Base-by-base conservation (phyloP, 2,888 invertebrate species). In the Dioctria rufipes region DNA sequence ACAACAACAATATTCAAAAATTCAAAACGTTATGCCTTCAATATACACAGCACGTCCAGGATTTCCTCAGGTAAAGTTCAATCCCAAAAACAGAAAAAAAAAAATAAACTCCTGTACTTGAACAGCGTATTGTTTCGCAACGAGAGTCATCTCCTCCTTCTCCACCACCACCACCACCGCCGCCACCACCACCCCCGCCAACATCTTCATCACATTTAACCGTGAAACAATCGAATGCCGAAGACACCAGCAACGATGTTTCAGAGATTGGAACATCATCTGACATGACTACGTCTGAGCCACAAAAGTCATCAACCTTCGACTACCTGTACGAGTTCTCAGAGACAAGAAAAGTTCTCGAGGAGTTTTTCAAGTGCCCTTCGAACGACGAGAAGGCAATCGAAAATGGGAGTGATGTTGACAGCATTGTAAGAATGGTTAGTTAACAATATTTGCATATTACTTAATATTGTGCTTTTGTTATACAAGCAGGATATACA, bases 251-350 rank as follows among this genome's bases (percentile, higher is more conserved):
- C 85, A 89, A 89, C 83, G 89, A 89, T 84, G 89, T 89, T 80
- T 89, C 89, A 77, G 89, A 89, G 86, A 89, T 89, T 82, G 89
- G 89, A 81, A 89, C 89, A 83, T 86, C 89, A 83, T 89, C 89
- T 75, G 89, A 89, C 84, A 83, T 88, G 83, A 89, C 88, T 84
- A 86, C 88, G 80, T 88, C 88, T 82, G 88, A 89, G 82, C 37
- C 58, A 85, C 86, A 88, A 54, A 88, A 88, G 85, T 88, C 91
- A 81, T 91, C 94, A 78, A 95, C 95, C 51, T 95, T 95, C 88
- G 96, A 96, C 90, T 96, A 96, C 89, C 89, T 96, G 83, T 96
- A 96, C 88, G 96, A 96, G 89, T 96, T 96, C 89, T 96, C 96
- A 4, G 96, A 96, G 90, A 96, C 96, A 78, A 91, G 96, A 85